Evolutionary conservation across 1,140 invertebrate species (phyloP), one percentile per base, ranked within the genome.

Genomic region (Polyergus mexicanus): DNA sequence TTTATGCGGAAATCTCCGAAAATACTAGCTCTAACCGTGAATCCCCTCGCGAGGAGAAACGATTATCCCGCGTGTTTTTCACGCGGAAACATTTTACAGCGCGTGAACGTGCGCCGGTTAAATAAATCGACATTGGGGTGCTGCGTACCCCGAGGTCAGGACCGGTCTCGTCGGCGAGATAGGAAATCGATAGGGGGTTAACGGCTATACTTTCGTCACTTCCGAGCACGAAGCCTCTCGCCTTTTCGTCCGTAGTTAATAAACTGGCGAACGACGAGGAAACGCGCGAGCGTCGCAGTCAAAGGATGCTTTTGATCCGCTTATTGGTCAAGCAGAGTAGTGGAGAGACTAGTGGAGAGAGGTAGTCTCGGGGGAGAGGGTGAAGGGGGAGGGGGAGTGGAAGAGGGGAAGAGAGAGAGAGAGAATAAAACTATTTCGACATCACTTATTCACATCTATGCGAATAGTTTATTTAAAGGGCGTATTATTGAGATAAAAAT

Each of bases 261-360:
- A 91, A 90, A 91, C 86, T 76, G 87, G 63, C 65, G 86, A 86
- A 86, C 72, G 78, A 80, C 83, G 71, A 83, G 84, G 62, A 90
- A 88, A 89, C 84, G 85, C 84, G 80, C 86, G 35, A 86, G 85
- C 38, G 69, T 65, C 74, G 66, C 78, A 51, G 86, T 89, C 90
- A 91, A 89, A 90, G 86, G 77, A 68, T 77, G 62, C 81, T 88
- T 89, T 90, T 89, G 81, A 90, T 85, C 74, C 83, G 76, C 74
- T 86, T 87, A 90, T 83, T 85, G 77, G 86, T 87, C 63, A 60
- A 69, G 62, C 51, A 74, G 78, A 83, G 38, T 35, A 41, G 47
- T 51, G 47, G 47, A 69, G 22, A 74, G 60, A 60, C 80, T 80
- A 89, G 38, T 60, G 75, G 56, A 86, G 62, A 68, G n/a, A 66